A percentile compares a stretch with the other conserved stretches of the same genome.
Conservation (phyloP, 2,888 invertebrate species). For the Standfussiana lucernea region DNA sequence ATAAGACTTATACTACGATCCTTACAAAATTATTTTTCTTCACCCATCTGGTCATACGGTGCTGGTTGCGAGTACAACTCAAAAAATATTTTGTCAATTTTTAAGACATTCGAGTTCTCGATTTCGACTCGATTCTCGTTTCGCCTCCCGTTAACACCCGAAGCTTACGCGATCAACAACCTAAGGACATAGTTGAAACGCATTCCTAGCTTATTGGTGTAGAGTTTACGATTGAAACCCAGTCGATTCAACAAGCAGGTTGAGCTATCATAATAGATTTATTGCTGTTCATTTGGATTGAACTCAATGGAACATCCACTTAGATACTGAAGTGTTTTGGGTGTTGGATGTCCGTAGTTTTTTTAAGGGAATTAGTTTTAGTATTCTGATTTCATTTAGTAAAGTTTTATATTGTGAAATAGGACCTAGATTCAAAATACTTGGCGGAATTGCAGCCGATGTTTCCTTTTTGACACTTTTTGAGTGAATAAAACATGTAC, state of each 20-base stretch:
- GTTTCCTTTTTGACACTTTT: not conserved
- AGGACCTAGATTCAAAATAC: not conserved
- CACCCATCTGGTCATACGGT: not conserved
- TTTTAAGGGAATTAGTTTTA: not conserved
- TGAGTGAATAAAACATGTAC: not conserved
- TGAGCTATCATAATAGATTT: constrained; percentile 76
- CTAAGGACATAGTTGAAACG: constrained; percentile 78
- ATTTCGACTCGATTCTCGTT: constrained; percentile 36
- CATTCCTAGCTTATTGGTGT: constrained; percentile 79
- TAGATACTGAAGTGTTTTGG: constrained; percentile 50
- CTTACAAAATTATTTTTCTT: not conserved
- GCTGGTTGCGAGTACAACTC: not conserved
- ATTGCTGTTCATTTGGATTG: constrained; percentile 68
- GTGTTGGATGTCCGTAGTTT: not conserved
- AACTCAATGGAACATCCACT: constrained; percentile 70
- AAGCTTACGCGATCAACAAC: constrained; percentile 78
- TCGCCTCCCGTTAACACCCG: constrained; percentile 40
- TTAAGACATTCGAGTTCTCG: not conserved
- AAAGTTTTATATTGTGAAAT: not conserved
- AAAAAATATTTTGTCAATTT: not conserved
- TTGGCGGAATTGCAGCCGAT: not conserved
- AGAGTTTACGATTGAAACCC: constrained; percentile 74
- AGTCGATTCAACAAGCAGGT: constrained; percentile 70
- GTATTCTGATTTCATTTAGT: not conserved
- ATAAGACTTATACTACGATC: not conserved